These are phyloP conservation scores for Halcyon chelicuti DNA, from an alignment of 2,797 vertebrate genomes.

Conservation along the genomic window DNA sequence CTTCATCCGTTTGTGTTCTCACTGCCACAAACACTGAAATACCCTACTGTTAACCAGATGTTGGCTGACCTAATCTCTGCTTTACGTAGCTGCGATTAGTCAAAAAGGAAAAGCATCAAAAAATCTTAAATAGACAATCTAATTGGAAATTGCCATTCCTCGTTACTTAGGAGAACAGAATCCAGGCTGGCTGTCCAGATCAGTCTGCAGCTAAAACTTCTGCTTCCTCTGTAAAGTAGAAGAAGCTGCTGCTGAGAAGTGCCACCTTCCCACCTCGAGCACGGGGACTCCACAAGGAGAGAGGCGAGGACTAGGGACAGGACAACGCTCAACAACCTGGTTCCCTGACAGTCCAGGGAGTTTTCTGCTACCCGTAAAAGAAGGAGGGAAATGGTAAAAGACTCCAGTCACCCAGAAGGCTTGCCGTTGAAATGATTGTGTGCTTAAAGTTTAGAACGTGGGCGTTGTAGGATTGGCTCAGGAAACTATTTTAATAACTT, in stretches of 20 bases:
- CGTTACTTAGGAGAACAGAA: not conserved
- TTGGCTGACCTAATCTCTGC: not conserved
- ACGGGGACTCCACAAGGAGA: not conserved
- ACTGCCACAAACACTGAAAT: not conserved
- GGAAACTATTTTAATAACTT: conserved; percentile 22
- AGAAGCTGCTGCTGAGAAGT: not conserved
- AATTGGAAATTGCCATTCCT: not conserved
- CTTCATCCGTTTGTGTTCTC: not conserved
- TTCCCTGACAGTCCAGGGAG: not conserved
- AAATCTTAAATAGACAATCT: not conserved
- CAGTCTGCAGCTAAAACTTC: not conserved
- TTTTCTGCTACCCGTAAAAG: not conserved
- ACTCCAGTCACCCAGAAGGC: not conserved
- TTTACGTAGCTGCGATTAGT: not conserved
- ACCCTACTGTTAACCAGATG: conserved; percentile 15
- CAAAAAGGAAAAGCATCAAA: not conserved
- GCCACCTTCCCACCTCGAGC: not conserved
- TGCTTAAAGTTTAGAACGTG: not conserved
- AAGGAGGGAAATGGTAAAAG: not conserved
- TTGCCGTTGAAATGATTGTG: not conserved
- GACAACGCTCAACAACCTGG: not conserved
- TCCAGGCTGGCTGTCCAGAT: not conserved
- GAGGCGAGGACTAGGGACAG: not conserved
- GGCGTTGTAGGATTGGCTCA: not conserved
- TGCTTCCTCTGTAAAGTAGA: not conserved